Percentiles rank a stretch among this genome's conserved stretches.
These are phyloP conservation scores for Xerus rutilus DNA, from an alignment of 2,797 vertebrate species.

Conservation along the genomic window DNA sequence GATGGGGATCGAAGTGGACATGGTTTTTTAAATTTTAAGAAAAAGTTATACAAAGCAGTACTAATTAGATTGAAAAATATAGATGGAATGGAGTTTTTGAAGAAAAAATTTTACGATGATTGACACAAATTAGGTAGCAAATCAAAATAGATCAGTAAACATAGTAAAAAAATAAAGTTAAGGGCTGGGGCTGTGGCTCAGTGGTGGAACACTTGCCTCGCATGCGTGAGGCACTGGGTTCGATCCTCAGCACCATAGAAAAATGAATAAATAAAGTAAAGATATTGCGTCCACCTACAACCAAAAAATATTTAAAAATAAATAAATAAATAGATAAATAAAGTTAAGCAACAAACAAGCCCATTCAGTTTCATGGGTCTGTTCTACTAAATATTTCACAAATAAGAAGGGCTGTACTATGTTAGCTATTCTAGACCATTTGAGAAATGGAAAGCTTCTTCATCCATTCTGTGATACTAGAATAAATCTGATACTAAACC, in stretches of 20 bases:
- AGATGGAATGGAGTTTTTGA: not conserved
- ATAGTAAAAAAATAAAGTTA: not conserved
- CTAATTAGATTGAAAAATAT: not conserved
- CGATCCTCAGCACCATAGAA: no score
- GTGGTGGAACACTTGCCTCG: no score
- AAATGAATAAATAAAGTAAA: no score
- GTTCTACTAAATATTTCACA: not conserved
- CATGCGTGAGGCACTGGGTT: no score
- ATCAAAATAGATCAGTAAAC: not conserved
- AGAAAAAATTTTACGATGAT: conserved; percentile 5
- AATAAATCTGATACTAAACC: not conserved
- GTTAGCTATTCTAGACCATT: not conserved
- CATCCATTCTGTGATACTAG: not conserved
- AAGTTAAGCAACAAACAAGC: not conserved
- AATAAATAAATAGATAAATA: no score
- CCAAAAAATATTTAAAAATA: no score
- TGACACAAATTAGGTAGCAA: not conserved
- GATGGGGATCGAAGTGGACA: not conserved
- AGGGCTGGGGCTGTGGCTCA: no score
- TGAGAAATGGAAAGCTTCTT: not conserved
- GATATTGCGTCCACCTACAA: no score
- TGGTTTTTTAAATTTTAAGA: not conserved
- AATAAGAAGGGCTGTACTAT: not conserved
- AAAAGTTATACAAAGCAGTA: not conserved
- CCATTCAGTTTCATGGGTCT: not conserved